These are phyloP conservation scores for Catostylus mosaicus DNA, from an alignment of 30 jellyfish, hydroid and myxozoan genomes.

Conservation along the genomic window DNA sequence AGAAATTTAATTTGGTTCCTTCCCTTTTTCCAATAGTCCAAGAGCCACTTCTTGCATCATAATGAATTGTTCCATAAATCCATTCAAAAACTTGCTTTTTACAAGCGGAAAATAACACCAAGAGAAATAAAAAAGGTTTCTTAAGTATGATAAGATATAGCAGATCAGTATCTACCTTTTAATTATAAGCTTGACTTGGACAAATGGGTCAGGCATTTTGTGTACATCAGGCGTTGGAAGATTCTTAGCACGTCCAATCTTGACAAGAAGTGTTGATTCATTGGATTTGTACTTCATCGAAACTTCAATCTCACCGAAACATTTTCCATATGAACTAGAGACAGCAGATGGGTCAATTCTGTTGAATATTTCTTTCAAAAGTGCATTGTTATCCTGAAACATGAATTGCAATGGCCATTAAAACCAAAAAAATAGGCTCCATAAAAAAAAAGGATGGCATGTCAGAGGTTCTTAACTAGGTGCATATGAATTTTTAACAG, in stretches of 20 bases:
- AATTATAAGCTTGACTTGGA: conserved; percentile 33
- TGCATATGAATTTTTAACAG: too few relatives aligned
- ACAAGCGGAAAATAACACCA: too few relatives aligned
- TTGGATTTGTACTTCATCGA: conserved; percentile 74
- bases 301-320: conserved; percentile 78
- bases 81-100: too few relatives aligned
- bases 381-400: conserved; percentile 75
- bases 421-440: too few relatives aligned
- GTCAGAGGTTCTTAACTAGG: too few relatives aligned
- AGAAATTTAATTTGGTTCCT: too few relatives aligned
- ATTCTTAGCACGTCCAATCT: conserved; percentile 80
- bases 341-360: conserved; percentile 85
- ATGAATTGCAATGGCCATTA: not conserved
- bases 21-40: too few relatives aligned
- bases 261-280: conserved; percentile 71
- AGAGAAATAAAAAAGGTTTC: not conserved
- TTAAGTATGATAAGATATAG: too few relatives aligned
- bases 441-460: too few relatives aligned
- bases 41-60: too few relatives aligned
- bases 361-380: conserved; percentile 72
- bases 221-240: conserved; percentile 63
- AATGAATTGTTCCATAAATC: too few relatives aligned
- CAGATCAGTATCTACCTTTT: conserved; percentile 47
- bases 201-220: conserved; percentile 82
- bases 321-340: conserved; percentile 28